A percentile compares a stretch with the other conserved stretches of the same genome.
These are phyloP conservation scores for Lanistes nyassanus DNA, from an alignment of 1,140 invertebrate species.

Conservation along the genomic window DNA sequence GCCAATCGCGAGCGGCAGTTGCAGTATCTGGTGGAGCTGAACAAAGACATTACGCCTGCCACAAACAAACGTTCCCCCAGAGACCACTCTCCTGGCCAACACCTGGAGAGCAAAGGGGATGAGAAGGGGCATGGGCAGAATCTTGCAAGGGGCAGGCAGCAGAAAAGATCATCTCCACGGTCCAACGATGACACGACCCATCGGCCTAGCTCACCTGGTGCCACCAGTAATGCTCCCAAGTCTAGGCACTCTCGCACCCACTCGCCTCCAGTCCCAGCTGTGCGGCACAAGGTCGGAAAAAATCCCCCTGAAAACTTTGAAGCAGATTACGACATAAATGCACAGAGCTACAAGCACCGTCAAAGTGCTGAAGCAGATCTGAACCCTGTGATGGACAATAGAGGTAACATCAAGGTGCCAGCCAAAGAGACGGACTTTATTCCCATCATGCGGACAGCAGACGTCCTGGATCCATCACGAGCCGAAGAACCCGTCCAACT, in stretches of 20 bases:
- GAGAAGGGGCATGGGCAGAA: neutral
- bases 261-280: constrained; percentile 54
- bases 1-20: constrained; percentile 48
- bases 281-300: constrained; percentile 40
- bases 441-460: constrained; percentile 63
- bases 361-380: constrained; percentile 17
- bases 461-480: constrained; percentile 61
- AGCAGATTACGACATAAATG: constrained; percentile 26
- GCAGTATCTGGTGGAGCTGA: constrained; percentile 53
- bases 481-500: constrained; percentile 59
- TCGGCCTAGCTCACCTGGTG: constrained; percentile 1
- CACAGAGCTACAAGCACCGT: constrained; percentile 25
- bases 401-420: constrained; percentile 24
- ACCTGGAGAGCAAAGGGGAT: neutral
- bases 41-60: constrained; percentile 54
- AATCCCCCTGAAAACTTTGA: constrained; percentile 16
- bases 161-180: neutral
- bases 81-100: neutral
- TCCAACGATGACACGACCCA: neutral
- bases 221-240: neutral
- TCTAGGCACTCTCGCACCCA: constrained; percentile 9
- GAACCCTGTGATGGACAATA: constrained; percentile 15
- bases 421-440: constrained; percentile 56
- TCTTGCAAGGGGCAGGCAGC: neutral
- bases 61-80: constrained; percentile 14